Conservation (phyloP, 2,888 invertebrate genomes). For the Hyalella azteca region DNA sequence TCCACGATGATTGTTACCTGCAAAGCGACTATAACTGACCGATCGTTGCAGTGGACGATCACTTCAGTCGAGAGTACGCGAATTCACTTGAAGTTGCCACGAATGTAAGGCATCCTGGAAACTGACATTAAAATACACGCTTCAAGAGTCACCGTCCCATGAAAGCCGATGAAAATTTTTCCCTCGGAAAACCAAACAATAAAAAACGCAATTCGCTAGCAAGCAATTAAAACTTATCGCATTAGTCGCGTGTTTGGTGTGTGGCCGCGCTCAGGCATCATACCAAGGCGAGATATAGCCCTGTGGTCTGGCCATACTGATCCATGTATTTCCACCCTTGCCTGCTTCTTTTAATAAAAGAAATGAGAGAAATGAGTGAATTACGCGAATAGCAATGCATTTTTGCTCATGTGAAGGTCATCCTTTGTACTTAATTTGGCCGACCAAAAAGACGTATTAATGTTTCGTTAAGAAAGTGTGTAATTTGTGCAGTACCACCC, state of each 20-base stretch:
- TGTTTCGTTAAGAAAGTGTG: too few relatives aligned
- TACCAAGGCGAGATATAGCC: background rate
- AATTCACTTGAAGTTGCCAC: background rate
- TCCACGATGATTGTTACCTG: too few relatives aligned
- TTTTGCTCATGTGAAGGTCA: too few relatives aligned
- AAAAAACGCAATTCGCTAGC: conserved; percentile 19
- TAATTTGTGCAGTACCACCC: too few relatives aligned
- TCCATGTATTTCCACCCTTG: too few relatives aligned
- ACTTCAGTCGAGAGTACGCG: background rate
- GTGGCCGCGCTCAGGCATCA: background rate
- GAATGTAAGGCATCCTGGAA: background rate
- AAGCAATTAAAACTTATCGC: conserved; percentile 33
- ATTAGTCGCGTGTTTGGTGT: conserved; percentile 19
- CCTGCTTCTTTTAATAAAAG: too few relatives aligned
- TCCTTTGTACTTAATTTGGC: too few relatives aligned
- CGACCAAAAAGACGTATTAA: too few relatives aligned
- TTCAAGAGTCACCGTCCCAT: background rate
- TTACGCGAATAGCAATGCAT: too few relatives aligned
- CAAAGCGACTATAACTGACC: too few relatives aligned
- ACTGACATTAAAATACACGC: conserved; percentile 2
- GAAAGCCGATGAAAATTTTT: conserved; percentile 9
- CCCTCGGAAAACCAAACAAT: background rate
- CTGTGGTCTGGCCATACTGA: too few relatives aligned
- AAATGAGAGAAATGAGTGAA: too few relatives aligned
- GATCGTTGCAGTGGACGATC: background rate